Evolutionary conservation across 2,888 invertebrate genomes (phyloP), one percentile per base, ranked within the genome.

Genomic region (Nesidiocoris tenuis): DNA sequence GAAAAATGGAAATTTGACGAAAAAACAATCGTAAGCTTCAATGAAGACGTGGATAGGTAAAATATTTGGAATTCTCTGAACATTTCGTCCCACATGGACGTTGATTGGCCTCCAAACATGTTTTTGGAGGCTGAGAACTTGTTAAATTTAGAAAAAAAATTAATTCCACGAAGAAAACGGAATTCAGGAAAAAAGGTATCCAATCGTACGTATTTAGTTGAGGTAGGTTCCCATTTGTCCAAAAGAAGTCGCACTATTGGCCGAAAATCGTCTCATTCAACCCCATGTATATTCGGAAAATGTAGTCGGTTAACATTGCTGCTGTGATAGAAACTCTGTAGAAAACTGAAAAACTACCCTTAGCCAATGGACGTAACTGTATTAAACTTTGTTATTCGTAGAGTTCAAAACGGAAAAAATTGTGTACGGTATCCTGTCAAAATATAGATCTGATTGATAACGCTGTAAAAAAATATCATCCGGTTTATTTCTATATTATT

Each of bases 391-490:
- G 19, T 59, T 17, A 5, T 24, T 70, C 59, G 59, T 70, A 59
- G 70, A 24, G 25, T 25, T n/a, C n/a, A n/a, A n/a, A n/a, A n/a
- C n/a, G n/a, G n/a, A n/a, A 65, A 65, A 65, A 39, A 39, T 19
- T 65, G 39, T 64, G 23, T 64, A 12, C 39, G 12, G 22, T 23
- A 39, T 17, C 65, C 65, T 59, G 23, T 70, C 59, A 70, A 70
- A 70, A 70, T 70, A 70, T 70, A 70, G 57, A 70, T 70, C 70
- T 70, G 18, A 70, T 70, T 39, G 39, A 70, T 70, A 70, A 70
- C 70, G 59, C 70, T 70, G 70, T 70, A 70, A 70, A 70, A 70
- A 70, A 70, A 70, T 70, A 70, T 12, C 25, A 63, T 65, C 25
- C 65, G 65, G 65, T 17, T 65, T 65, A n/a, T 3, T 39, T 17